Evolutionary conservation across 2,113 vertebrate genomes (phyloP), one percentile per base, ranked within the genome.

Genomic region (Nerophis lumbriciformis): DNA sequence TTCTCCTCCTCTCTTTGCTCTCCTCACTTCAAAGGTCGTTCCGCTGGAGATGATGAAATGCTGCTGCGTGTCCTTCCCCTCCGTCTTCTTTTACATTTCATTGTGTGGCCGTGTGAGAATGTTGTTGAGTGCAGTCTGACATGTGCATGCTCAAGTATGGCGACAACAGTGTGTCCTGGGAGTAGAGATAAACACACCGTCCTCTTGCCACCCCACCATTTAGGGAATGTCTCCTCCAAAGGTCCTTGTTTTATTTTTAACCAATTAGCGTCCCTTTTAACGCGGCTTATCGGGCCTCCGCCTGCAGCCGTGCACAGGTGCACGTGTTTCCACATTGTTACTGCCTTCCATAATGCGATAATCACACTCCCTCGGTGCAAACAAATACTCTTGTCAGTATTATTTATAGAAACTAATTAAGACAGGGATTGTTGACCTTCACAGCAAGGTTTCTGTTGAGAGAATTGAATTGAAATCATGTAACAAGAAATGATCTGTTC

Each of bases 191-290:
- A 77, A 72, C 68, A 14, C 52, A 56, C 50, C 57, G 53, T 57
- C 36, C 12, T 45, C 6, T 66, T 61, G 63, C 63, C 39, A 16
- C 51, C 42, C 49, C 66, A 39, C 68, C 66, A 65, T 70, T 47
- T 64, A 63, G 42, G 61, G 83, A 85, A 88, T 73, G 80, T 87
- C 72, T 76, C 84, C 85, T 89, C 53, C 65, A 83, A 78, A 82
- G 49, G 63, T 55, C 86, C 84, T 86, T 83, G 77, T 77, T 74
- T 82, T 88, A 85, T 87, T 89, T 88, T 85, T 82, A 81, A 82
- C 73, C 61, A 66, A 71, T 82, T 81, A 52, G 69, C 16, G 19
- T 6, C 53, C 53, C 14, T 54, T 54, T 37, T 54, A 53, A 60
- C 1, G 52, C 54, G 0, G 19, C 75, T 85, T 75, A 81, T 85